These are phyloP conservation scores for Agapostemon virescens DNA, from an alignment of 2,888 invertebrate species.

Conservation along the genomic window DNA sequence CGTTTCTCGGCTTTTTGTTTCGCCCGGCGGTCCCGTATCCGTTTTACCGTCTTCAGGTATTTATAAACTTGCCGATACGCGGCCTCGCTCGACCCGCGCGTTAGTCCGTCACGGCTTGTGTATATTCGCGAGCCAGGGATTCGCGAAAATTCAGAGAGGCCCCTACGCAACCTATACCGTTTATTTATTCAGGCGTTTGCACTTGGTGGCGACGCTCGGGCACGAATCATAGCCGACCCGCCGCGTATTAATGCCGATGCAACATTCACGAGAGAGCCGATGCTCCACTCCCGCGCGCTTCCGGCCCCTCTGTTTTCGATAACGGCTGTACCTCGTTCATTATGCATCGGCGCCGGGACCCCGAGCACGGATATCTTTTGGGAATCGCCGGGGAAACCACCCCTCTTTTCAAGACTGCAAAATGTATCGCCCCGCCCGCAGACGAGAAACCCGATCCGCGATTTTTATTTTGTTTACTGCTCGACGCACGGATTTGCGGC, in stretches of 20 bases:
- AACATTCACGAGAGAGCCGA: conserved; percentile 23
- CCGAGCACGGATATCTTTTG: conserved; percentile 7
- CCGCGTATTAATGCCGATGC: conserved; percentile 26
- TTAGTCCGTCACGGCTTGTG: conserved; percentile 38
- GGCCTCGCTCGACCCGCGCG: conserved; percentile 25
- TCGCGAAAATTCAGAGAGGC: not conserved
- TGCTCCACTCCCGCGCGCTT: not conserved
- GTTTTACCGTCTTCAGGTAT: conserved; percentile 54
- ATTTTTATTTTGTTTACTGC: too few species aligned
- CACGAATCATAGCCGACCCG: conserved; percentile 12
- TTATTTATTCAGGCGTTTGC: conserved; percentile 59
- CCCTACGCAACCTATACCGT: conserved; percentile 49
- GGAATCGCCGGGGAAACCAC: not conserved
- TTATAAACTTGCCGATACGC: conserved; percentile 59
- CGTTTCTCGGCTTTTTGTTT: conserved; percentile 34
- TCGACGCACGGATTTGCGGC: too few species aligned
- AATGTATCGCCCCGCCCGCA: not conserved
- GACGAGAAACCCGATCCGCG: not conserved
- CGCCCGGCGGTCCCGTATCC: conserved; percentile 22
- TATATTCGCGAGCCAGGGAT: not conserved
- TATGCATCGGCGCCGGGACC: conserved; percentile 7
- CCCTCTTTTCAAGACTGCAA: not conserved
- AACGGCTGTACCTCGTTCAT: conserved; percentile 16
- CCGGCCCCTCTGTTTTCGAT: conserved; percentile 24
- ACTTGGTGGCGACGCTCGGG: conserved; percentile 30